A percentile compares a stretch with the other conserved stretches of the same genome.
phyloP scores from a whole-genome alignment of 2,888 invertebrate species.

The Drosophila neutralis region DNA sequence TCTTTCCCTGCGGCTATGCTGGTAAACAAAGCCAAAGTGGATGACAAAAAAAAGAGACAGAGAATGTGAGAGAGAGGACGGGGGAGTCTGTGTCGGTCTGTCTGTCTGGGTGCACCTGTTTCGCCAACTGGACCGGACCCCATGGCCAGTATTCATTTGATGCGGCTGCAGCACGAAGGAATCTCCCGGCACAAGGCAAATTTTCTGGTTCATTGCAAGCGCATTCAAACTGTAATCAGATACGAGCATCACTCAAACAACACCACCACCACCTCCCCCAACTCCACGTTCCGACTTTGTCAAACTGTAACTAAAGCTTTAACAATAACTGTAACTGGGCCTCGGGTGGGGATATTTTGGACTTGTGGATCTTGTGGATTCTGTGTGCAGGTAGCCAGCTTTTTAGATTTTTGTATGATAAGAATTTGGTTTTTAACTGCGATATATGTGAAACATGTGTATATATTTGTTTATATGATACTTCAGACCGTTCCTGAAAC shows the following conservation, averaged over 20 bases:
- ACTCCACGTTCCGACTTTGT: background rate
- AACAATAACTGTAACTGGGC: slow-evolving; percentile 39
- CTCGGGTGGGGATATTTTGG: slow-evolving; percentile 15
- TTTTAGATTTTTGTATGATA: background rate
- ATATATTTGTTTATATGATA: background rate
- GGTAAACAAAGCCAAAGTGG: slow-evolving; percentile 45
- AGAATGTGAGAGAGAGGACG: slow-evolving; percentile 1
- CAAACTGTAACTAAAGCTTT: slow-evolving; percentile 1
- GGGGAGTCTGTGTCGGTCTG: slow-evolving; percentile 1
- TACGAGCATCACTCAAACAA: slow-evolving; percentile 46
- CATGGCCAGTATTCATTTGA: slow-evolving; percentile 26
- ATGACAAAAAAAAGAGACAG: slow-evolving; percentile 42
- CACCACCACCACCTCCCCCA: background rate
- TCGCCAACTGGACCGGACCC: background rate
- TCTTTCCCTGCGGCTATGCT: background rate
- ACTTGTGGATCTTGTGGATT: slow-evolving; percentile 32
- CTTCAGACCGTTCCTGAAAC: background rate
- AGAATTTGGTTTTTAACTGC: slow-evolving; percentile 14
- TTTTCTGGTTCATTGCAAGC: slow-evolving; percentile 80
- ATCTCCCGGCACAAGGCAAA: slow-evolving; percentile 63
- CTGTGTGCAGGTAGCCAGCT: slow-evolving; percentile 3
- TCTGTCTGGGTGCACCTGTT: slow-evolving; percentile 64
- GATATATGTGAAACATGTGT: background rate
- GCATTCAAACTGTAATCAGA: slow-evolving; percentile 79
- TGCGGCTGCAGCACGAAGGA: slow-evolving; percentile 58